Evolutionary conservation across 2,888 invertebrate genomes (phyloP), one percentile per base, ranked within the genome.

Genomic region (Sisyra terminalis): DNA sequence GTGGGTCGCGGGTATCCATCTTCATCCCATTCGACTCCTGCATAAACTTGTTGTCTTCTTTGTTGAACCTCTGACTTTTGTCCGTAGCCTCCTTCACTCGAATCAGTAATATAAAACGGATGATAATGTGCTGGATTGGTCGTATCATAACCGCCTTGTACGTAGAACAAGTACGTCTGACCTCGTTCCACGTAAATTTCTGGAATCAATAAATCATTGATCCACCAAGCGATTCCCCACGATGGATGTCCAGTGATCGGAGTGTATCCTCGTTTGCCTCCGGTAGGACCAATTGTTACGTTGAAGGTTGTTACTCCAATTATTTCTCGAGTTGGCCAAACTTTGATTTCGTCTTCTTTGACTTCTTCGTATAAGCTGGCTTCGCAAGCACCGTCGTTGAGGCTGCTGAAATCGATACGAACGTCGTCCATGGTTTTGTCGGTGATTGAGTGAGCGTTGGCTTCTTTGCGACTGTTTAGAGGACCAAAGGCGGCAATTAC

Each of bases 141-240:
- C 41, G 74, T 69, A 57, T 89, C 81, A 50, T 79, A 75, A 7
- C 88, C 87, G 31, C 89, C 89, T 61, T 92, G 90, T 1, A 92
- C 80, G 16, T 74, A 59, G 59, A 92, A 92, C 29, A 78, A 82
- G 64, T 92, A 90, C 0, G 80, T 86, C 56, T 79, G 74, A 2
- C 89, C 90, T 37, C 90, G 69, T 57, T 88, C 86, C 46, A 93
- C 82, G 41, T 81, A 83, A 24, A 93, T 65, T 64, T 92, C 90
- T 0, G 93, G 93, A 49, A 90, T 87, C 14, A 93, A 71, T 49
- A 78, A 68, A 54, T 89, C 89, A 63, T 93, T 90, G 56, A 93
- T 77, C 66, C 88, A 93, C 88, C 88, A 92, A 13, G 87, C 84
- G 48, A 90, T 85, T 44, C 89, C 89, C 86, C 88, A 88, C 0